Evolutionary conservation across 2,797 vertebrate species (phyloP).

Genomic region (Erethizon dorsatum): DNA sequence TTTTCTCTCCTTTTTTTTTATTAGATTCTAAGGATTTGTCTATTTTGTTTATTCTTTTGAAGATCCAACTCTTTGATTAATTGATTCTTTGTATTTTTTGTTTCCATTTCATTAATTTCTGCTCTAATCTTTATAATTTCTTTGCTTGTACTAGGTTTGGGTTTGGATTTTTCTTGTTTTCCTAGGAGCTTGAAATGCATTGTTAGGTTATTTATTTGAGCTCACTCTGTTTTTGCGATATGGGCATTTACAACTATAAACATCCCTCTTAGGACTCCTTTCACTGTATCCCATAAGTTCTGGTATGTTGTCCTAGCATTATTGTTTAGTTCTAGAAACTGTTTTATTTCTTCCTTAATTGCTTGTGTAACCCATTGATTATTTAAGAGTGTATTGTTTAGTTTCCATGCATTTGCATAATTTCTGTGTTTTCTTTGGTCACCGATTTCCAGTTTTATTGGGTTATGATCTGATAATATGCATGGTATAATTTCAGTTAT

Average conservation of each 20-base stretch:
- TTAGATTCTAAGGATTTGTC: not conserved
- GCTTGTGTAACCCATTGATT: not conserved
- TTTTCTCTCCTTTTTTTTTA: not conserved
- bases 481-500: not conserved
- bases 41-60: not conserved
- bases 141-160: not conserved
- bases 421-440: not conserved
- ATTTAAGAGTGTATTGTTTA: not conserved
- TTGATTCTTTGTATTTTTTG: not conserved
- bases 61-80: not conserved
- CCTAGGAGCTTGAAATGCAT: not conserved
- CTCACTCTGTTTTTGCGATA: not conserved
- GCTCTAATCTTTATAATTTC: not conserved
- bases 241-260: not conserved
- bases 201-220: not conserved
- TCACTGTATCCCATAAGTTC: not conserved
- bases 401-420: not conserved
- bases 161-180: not conserved
- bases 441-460: not conserved
- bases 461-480: not conserved
- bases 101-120: not conserved
- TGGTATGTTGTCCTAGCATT: not conserved
- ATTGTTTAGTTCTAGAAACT: not conserved
- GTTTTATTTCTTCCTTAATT: not conserved
- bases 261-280: not conserved